Conservation (phyloP, 2,888 invertebrate species). For the Chironomus tentans region DNA sequence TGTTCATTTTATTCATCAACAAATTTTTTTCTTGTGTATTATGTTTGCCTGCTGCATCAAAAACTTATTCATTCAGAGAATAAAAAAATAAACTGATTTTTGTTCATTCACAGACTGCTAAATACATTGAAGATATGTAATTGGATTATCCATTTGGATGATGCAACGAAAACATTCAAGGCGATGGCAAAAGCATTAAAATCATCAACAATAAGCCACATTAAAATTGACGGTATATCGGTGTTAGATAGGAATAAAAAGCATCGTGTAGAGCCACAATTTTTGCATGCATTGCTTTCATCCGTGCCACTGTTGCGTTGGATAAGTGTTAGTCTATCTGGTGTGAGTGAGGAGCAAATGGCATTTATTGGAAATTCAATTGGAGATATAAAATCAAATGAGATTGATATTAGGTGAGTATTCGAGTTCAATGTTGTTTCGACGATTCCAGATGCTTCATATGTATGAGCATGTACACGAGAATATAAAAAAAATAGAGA, state of each 20-base stretch:
- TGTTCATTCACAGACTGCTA: constrained; percentile 31
- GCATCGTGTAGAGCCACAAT: constrained; percentile 33
- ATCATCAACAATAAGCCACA: constrained; percentile 35
- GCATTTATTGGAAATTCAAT: constrained; percentile 35
- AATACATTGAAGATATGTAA: constrained; percentile 36
- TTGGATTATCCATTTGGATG: constrained; percentile 36
- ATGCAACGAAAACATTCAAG: constrained; percentile 34
- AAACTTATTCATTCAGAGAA: no score
- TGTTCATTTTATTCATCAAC: no score
- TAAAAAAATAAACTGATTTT: background rate
- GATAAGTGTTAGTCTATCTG: constrained; percentile 35
- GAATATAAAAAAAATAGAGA: background rate
- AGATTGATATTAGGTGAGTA: constrained; percentile 36
- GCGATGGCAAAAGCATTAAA: constrained; percentile 33
- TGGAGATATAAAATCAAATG: constrained; percentile 34
- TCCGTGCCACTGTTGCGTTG: constrained; percentile 34
- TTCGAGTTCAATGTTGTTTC: no score
- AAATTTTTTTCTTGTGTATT: no score
- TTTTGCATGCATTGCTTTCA: constrained; percentile 34
- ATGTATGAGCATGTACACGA: no score
- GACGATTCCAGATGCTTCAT: no score
- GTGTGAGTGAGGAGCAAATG: constrained; percentile 35
- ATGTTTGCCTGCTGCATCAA: no score
- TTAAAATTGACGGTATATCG: constrained; percentile 35
- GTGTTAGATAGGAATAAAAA: constrained; percentile 34